Evolutionary conservation across 64 coral and sea anemone species (phyloP).

Genomic region (Cladopsammia gracilis): DNA sequence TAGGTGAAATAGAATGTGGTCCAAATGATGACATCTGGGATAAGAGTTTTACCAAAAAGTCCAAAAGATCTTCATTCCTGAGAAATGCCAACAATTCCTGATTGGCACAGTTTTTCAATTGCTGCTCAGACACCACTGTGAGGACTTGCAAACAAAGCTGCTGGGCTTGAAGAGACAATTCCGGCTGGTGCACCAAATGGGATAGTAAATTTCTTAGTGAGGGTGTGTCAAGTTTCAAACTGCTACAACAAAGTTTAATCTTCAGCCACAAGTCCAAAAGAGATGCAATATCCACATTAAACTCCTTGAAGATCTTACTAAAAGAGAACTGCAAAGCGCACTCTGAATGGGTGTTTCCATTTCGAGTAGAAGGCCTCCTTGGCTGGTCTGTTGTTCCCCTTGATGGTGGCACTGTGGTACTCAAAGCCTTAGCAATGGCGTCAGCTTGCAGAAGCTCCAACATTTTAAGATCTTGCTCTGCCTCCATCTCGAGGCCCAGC

Average conservation of each 20-base stretch:
- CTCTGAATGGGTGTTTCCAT: background rate
- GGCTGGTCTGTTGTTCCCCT: background rate
- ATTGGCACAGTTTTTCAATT: conserved; percentile 2
- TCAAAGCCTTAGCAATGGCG: conserved; percentile 60
- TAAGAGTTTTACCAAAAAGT: conserved; percentile 31
- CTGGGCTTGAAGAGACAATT: conserved; percentile 15
- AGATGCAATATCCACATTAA: conserved; percentile 26
- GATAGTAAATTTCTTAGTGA: conserved; percentile 40
- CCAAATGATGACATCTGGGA: conserved; percentile 7
- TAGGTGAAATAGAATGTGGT: conserved; percentile 4
- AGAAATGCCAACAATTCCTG: conserved; percentile 27
- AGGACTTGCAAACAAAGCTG: conserved; percentile 65
- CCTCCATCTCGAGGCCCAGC: conserved; percentile 80
- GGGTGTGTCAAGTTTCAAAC: conserved; percentile 2
- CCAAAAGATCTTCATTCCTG: conserved; percentile 51
- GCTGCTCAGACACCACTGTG: conserved; percentile 22
- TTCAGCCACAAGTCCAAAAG: conserved; percentile 65
- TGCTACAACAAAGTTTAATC: conserved; percentile 13
- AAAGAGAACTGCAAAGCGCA: conserved; percentile 19
- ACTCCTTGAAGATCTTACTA: conserved; percentile 40
- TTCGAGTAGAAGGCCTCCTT: background rate
- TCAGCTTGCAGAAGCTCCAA: conserved; percentile 61
- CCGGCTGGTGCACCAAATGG: background rate
- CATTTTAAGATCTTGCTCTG: conserved; percentile 77
- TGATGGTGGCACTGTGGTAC: background rate